A percentile compares a stretch with the other conserved stretches of the same genome.
phyloP scores from a whole-genome alignment of 2,797 vertebrate genomes.

The Centroberyx gerrardi region DNA sequence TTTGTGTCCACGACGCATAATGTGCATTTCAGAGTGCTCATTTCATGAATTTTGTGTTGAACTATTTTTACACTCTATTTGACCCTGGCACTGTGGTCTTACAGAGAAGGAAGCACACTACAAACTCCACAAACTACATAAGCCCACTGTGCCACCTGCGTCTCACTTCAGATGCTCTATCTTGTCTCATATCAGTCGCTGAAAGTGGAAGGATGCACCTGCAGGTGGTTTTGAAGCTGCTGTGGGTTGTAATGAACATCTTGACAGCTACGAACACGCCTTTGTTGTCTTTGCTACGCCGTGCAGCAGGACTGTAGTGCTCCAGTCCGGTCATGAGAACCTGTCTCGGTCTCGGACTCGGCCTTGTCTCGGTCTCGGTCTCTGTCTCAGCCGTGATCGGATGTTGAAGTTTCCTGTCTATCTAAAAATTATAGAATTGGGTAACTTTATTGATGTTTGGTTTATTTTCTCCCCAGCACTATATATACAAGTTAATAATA shows the following conservation, averaged over 20 bases:
- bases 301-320: too few relatives aligned
- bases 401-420: too few relatives aligned
- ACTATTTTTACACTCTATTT: constrained; percentile 15
- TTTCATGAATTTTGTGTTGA: constrained; percentile 23
- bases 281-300: constrained; percentile 55
- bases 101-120: constrained; percentile 35
- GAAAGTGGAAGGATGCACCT: constrained; percentile 73
- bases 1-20: not conserved
- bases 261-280: constrained; percentile 63
- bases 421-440: too few relatives aligned
- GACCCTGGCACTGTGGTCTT: constrained; percentile 45
- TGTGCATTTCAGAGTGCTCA: constrained; percentile 1
- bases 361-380: not conserved
- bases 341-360: not conserved
- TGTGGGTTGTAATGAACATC: constrained; percentile 68
- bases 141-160: constrained; percentile 69
- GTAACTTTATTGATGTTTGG: too few relatives aligned
- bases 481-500: too few relatives aligned
- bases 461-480: too few relatives aligned
- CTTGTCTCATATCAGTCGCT: constrained; percentile 67
- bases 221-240: constrained; percentile 72
- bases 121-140: constrained; percentile 52
- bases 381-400: too few relatives aligned
- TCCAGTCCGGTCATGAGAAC: not conserved
- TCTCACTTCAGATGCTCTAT: constrained; percentile 50